Evolutionary conservation across 2,113 vertebrate species (phyloP).

Genomic region (Daubentonia madagascariensis): DNA sequence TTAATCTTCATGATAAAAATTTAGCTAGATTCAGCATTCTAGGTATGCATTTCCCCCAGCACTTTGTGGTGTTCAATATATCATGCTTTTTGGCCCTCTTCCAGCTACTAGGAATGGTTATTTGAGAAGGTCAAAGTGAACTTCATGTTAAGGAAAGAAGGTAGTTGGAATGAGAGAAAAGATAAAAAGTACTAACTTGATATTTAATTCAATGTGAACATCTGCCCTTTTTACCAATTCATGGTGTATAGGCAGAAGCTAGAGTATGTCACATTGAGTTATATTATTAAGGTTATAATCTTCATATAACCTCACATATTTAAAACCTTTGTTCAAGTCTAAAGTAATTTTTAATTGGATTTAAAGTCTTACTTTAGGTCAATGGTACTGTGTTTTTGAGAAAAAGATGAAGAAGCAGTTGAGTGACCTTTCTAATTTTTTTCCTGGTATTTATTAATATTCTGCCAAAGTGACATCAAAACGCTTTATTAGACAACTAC

Average conservation of each 20-base stretch:
- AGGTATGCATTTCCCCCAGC: neutral
- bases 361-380: slow-evolving; percentile 2
- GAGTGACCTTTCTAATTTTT: slow-evolving; percentile 4
- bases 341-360: neutral
- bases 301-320: slow-evolving; percentile 11
- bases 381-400: neutral
- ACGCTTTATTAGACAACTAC: neutral
- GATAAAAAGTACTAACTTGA: neutral
- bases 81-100: fast-evolving
- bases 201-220: neutral
- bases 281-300: slow-evolving; percentile 42
- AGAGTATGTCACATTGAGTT: neutral
- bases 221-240: slow-evolving; percentile 37
- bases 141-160: neutral
- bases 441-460: neutral
- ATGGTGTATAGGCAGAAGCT: neutral
- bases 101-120: neutral
- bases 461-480: neutral
- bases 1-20: neutral
- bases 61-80: too few species aligned
- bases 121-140: slow-evolving; percentile 32
- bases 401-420: neutral
- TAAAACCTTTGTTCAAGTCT: neutral
- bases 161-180: neutral
- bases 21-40: neutral